A percentile compares a stretch with the other conserved stretches of the same genome.
Conservation (phyloP, 2,888 invertebrate genomes). For the Drosophila ezoana region DNA sequence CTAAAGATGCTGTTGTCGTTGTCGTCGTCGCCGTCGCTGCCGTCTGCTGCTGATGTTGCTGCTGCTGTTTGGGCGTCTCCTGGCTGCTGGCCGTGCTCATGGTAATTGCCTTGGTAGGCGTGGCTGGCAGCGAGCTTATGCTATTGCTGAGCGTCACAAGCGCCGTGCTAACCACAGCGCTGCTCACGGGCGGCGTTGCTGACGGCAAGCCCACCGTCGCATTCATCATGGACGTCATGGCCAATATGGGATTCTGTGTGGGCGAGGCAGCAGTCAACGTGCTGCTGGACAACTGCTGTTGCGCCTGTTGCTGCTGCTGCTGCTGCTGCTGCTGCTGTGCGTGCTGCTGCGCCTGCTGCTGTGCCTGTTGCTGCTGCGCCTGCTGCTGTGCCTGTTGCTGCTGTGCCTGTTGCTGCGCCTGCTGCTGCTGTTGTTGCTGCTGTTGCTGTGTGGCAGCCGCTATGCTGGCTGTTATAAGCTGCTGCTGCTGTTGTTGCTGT, state of each 20-base stretch:
- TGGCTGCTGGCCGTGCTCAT: conserved; percentile 27
- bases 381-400: conserved; percentile 64
- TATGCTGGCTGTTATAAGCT: conserved; percentile 18
- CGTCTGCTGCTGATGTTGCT: conserved; percentile 27
- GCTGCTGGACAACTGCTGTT: conserved; percentile 54
- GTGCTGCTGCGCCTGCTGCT: conserved; percentile 83
- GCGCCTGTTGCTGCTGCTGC: conserved; percentile 82
- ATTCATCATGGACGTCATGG: conserved; percentile 83
- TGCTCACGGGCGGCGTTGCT: conserved; percentile 42
- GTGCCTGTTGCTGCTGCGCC: conserved; percentile 86
- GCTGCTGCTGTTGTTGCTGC: conserved; percentile 85
- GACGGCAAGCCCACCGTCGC: conserved; percentile 67
- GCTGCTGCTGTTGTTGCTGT: conserved; percentile 52
- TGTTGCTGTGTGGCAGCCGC: conserved; percentile 84
- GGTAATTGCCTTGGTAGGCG: conserved; percentile 68
- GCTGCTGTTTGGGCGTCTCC: conserved; percentile 40
- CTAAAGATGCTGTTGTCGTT: neutral
- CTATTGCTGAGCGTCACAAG: conserved; percentile 58
- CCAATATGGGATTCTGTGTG: conserved; percentile 85
- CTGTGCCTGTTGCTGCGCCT: conserved; percentile 53
- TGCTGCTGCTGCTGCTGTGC: conserved; percentile 85
- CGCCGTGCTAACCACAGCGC: conserved; percentile 48
- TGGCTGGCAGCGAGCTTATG: conserved; percentile 59
- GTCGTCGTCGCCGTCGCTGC: conserved; percentile 44
- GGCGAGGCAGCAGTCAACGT: conserved; percentile 76